phyloP scores from a whole-genome alignment of 2,797 vertebrate species.

The Acrocephalus scirpaceus region DNA sequence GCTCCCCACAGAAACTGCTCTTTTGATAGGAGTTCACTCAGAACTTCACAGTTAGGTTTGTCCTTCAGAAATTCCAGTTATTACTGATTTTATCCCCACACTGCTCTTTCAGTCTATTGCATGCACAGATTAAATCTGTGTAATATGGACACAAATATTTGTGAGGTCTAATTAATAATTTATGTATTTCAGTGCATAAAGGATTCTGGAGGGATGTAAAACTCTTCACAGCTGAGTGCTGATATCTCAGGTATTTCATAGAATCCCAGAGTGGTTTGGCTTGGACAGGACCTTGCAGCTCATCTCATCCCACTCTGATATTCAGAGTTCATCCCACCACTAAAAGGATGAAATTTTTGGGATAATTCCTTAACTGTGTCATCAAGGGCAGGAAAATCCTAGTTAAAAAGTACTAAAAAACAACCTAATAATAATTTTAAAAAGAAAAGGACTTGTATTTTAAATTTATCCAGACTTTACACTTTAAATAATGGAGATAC shows the following conservation, averaged over 20 bases:
- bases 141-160: neutral
- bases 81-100: neutral
- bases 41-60: neutral
- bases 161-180: neutral
- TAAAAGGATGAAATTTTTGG: neutral
- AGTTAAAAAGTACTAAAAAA: neutral
- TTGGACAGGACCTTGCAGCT: neutral
- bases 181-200: neutral
- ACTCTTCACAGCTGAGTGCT: neutral
- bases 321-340: neutral
- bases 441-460: neutral
- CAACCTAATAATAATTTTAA: fast-evolving
- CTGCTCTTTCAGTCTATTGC: too few species aligned
- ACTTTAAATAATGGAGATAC: neutral
- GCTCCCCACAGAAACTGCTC: neutral
- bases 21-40: fast-evolving
- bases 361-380: neutral
- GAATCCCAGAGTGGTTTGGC: neutral
- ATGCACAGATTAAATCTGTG: fast-evolving
- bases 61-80: neutral
- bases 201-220: neutral
- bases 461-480: neutral
- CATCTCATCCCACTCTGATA: neutral
- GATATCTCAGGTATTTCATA: neutral
- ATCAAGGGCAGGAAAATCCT: neutral